Conservation (phyloP, 2,888 invertebrate genomes). For the Xylocampa areola region DNA sequence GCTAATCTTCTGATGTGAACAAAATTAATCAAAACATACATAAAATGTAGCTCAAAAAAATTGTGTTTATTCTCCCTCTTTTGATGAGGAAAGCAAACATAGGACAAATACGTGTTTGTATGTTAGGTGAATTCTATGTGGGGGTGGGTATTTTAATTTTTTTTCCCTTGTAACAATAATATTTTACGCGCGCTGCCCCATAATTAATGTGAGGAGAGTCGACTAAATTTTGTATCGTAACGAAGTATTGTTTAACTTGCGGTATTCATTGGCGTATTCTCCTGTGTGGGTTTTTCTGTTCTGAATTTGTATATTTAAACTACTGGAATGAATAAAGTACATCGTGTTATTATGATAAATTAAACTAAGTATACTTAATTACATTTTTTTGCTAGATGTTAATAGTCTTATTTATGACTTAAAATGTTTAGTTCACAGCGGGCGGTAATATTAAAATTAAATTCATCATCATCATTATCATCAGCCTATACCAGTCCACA, state of each 20-base stretch:
- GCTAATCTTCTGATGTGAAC: background rate
- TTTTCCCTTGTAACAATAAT: conserved; percentile 52
- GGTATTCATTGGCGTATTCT: conserved; percentile 26
- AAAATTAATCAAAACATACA: conserved; percentile 31
- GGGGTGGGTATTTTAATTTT: conserved; percentile 45
- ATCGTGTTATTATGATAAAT: background rate
- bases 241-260: conserved; percentile 58
- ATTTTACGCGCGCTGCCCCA: conserved; percentile 48
- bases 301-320: background rate
- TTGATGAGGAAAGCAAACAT: conserved; percentile 29
- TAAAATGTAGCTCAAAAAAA: conserved; percentile 15
- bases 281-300: conserved; percentile 6
- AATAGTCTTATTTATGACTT: too few relatives aligned
- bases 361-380: too few relatives aligned
- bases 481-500: too few relatives aligned
- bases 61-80: conserved; percentile 14
- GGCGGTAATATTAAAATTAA: too few relatives aligned
- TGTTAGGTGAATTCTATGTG: conserved; percentile 20
- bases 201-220: conserved; percentile 53
- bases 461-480: too few relatives aligned
- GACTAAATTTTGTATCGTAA: conserved; percentile 49
- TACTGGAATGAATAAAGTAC: background rate
- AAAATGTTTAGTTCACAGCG: too few relatives aligned
- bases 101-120: conserved; percentile 16
- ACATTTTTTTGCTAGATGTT: too few relatives aligned